Percentiles rank a stretch among this genome's conserved stretches.
Conservation (phyloP, 2,113 vertebrate genomes). For the Caracal caracal region DNA sequence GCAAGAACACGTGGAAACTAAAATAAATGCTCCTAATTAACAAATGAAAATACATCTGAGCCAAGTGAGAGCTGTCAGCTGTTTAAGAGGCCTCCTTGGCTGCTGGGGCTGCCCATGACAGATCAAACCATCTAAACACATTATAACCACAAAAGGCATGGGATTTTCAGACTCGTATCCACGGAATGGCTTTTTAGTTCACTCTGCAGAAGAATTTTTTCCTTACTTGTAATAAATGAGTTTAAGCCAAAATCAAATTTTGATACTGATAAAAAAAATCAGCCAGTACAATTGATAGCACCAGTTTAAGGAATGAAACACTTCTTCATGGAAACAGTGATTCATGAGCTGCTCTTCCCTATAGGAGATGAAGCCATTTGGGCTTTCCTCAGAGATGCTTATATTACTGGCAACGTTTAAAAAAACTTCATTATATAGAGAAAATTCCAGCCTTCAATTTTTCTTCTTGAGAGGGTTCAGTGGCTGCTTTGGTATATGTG, state of each 20-base stretch:
- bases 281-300: slow-evolving; percentile 74
- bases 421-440: slow-evolving; percentile 87
- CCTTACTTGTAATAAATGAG: slow-evolving; percentile 71
- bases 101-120: slow-evolving; percentile 59
- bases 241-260: slow-evolving; percentile 82
- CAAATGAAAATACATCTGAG: slow-evolving; percentile 73
- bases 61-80: slow-evolving; percentile 61
- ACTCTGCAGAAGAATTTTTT: slow-evolving; percentile 52
- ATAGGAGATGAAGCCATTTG: slow-evolving; percentile 82
- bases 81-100: slow-evolving; percentile 54
- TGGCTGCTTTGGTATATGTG: slow-evolving; percentile 80
- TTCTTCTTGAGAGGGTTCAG: slow-evolving; percentile 87
- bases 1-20: not conserved
- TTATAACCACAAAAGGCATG: slow-evolving; percentile 35
- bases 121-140: slow-evolving; percentile 73
- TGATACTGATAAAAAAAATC: slow-evolving; percentile 74
- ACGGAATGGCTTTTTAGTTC: slow-evolving; percentile 73
- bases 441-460: slow-evolving; percentile 86
- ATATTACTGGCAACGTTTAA: slow-evolving; percentile 81
- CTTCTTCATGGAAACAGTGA: slow-evolving; percentile 81
- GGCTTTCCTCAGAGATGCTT: slow-evolving; percentile 85
- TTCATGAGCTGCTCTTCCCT: slow-evolving; percentile 85
- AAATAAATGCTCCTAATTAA: slow-evolving; percentile 53
- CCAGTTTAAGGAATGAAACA: slow-evolving; percentile 83
- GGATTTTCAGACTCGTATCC: slow-evolving; percentile 47